Conservation (phyloP, 2,797 vertebrate genomes). For the Urocyon cinereoargenteus region DNA sequence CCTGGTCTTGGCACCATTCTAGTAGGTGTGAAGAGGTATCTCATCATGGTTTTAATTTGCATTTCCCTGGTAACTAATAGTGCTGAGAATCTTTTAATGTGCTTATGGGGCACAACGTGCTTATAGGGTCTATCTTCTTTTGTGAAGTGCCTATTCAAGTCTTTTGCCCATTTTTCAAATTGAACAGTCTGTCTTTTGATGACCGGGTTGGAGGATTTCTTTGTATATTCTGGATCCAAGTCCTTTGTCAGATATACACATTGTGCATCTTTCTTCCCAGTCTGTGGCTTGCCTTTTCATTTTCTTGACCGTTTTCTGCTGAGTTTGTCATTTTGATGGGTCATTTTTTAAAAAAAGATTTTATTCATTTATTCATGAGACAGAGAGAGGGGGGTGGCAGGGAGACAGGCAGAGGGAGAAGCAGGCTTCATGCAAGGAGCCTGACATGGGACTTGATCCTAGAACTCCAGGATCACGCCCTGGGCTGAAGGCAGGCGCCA, state of each 20-base stretch:
- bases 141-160: not conserved
- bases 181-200: not conserved
- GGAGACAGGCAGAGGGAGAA: too few species aligned
- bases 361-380: too few species aligned
- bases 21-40: accelerated
- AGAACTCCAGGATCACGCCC: too few species aligned
- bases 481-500: too few species aligned
- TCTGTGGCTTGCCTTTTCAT: not conserved
- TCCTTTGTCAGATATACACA: not conserved
- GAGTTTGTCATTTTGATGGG: not conserved
- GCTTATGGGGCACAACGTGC: not conserved
- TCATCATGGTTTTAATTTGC: not conserved
- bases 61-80: not conserved
- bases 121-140: not conserved
- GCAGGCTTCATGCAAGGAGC: too few species aligned
- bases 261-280: not conserved
- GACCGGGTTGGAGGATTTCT: not conserved
- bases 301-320: not conserved
- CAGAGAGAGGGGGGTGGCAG: too few species aligned
- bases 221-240: too few species aligned
- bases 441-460: too few species aligned
- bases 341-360: too few species aligned
- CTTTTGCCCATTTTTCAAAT: not conserved
- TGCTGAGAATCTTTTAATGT: not conserved
- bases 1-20: accelerated